Evolutionary conservation across 2,888 invertebrate genomes (phyloP), one percentile per base, ranked within the genome.

Genomic region (Aporophyla nigra): DNA sequence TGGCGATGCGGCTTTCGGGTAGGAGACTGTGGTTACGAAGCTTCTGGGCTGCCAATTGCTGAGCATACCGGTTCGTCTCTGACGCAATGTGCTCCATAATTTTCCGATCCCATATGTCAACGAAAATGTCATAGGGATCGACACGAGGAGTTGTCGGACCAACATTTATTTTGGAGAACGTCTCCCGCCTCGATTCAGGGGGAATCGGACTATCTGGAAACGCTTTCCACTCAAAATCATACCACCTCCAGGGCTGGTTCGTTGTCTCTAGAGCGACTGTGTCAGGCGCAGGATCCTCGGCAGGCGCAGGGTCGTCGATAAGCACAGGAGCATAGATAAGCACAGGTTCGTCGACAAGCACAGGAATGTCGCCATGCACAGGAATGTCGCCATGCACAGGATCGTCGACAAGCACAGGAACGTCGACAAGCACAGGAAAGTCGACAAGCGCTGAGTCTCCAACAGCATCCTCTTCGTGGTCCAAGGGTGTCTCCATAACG

Each of bases 31-130:
- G 21, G 54, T n/a, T 16, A 0, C 19, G 1, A 0, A 27, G 0
- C 65, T 65, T 6, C 2, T 54, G 27, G 65, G 5, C 0, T 27
- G 16, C 54, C 54, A 72, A 5, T 43, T 43, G 43, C 43, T 71
- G 71, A 54, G 71, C 65, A 12, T 72, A 72, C 9, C 43, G 80
- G 62, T 89, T 90, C 0, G 89, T 89, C 56, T 87, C 87, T 21
- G 33, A 33, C 21, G 61, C 86, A 51, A 89, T 88, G 75, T 82
- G 53, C 76, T 87, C 83, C 87, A 89, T 89, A 49, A 88, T 74
- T 21, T 79, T 43, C 14, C 74, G 78, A 85, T 88, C 82, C 89
- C 89, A 89, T 72, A 88, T 89, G 10, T 59, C 73, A 78, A 75
- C 58, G 62, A 86, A 89, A 58, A 76, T 67, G 24, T 82, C 80